These are phyloP conservation scores for Brachionus paranguensis DNA, from an alignment of 1,140 invertebrate genomes.

Conservation along the genomic window DNA sequence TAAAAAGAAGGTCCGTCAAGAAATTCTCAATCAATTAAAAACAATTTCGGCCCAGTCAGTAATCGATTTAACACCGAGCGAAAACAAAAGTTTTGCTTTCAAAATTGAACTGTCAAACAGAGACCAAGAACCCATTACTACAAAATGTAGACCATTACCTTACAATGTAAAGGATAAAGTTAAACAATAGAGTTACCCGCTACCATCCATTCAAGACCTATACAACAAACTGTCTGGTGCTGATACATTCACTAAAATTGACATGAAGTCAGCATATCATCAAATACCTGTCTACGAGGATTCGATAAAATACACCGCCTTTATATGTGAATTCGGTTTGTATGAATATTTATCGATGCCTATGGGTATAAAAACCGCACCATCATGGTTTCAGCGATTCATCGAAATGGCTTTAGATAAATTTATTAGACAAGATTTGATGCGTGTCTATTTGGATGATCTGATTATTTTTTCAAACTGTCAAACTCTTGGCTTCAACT, in stretches of 20 bases:
- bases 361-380: constrained; percentile 33
- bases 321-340: background rate
- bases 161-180: background rate
- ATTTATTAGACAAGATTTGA: background rate
- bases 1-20: background rate
- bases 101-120: background rate
- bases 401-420: constrained; percentile 30
- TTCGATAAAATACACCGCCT: background rate
- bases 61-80: background rate
- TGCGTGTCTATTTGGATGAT: background rate
- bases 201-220: background rate
- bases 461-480: background rate
- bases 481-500: background rate
- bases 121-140: background rate
- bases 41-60: background rate
- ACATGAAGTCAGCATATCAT: background rate
- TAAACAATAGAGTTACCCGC: background rate
- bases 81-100: constrained; percentile 16
- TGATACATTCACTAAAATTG: background rate
- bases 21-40: background rate
- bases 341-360: constrained; percentile 41
- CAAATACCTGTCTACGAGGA: background rate
- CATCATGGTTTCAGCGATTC: constrained; percentile 37
- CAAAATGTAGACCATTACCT: background rate
- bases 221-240: background rate